Evolutionary conservation across 2,113 vertebrate species (phyloP).

Genomic region (Vulpes ferrilata): DNA sequence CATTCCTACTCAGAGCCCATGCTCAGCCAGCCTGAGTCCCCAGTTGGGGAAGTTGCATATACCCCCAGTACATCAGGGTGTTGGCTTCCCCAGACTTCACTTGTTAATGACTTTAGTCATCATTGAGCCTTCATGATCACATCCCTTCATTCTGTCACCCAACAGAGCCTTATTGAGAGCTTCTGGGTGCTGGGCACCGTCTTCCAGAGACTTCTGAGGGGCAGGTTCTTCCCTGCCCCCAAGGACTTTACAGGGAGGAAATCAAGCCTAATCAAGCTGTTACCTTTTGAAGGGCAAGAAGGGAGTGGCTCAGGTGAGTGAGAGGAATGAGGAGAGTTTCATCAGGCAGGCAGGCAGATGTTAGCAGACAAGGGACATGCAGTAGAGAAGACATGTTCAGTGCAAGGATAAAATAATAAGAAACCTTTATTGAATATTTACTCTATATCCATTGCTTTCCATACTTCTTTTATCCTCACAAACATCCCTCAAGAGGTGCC

Average conservation of each 20-base stretch:
- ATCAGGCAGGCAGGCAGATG: background rate
- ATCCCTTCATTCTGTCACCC: background rate
- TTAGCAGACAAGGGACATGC: background rate
- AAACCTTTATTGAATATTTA: background rate
- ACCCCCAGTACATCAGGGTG: background rate
- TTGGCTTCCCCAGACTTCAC: background rate
- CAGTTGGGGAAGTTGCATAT: background rate
- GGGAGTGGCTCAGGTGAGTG: background rate
- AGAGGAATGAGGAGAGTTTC: background rate
- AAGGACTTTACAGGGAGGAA: background rate
- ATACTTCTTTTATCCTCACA: background rate
- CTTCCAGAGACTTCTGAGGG: background rate
- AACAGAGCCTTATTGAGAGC: background rate
- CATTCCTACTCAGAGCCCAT: background rate
- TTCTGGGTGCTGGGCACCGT: background rate
- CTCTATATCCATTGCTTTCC: background rate
- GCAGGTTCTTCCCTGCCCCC: background rate
- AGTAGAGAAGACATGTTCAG: background rate
- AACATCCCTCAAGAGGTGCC: background rate
- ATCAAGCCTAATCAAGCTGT: background rate
- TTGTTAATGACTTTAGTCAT: background rate
- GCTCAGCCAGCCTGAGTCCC: background rate
- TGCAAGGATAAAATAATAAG: background rate
- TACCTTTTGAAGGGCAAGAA: background rate
- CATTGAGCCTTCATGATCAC: background rate